These are phyloP conservation scores for Hyperopisus bebe DNA, from an alignment of 2,113 vertebrate species.

Conservation along the genomic window DNA sequence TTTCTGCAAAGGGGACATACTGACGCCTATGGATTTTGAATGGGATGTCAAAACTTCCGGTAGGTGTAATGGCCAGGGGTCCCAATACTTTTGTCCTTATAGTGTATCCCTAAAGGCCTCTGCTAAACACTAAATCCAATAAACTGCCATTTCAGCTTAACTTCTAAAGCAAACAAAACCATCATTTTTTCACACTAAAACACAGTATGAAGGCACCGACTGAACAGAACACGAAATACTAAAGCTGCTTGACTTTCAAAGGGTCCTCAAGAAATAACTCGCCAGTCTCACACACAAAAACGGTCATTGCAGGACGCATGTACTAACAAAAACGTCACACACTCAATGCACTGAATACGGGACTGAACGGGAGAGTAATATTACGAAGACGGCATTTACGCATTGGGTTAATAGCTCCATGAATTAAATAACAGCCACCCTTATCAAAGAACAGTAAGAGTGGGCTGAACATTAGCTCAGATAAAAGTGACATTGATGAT, in stretches of 20 bases:
- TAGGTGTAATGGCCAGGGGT: neutral
- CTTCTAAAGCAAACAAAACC: neutral
- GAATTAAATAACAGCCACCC: constrained; percentile 10
- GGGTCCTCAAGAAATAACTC: neutral
- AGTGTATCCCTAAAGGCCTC: neutral
- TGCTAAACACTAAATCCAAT: neutral
- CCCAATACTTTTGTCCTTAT: neutral
- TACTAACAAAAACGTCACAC: neutral
- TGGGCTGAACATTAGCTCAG: constrained; percentile 1
- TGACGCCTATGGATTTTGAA: neutral
- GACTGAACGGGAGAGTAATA: neutral
- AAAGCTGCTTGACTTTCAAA: neutral
- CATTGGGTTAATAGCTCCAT: neutral
- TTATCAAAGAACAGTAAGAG: neutral
- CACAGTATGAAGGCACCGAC: neutral
- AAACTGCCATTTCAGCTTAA: neutral
- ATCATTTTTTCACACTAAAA: neutral
- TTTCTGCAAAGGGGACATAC: neutral
- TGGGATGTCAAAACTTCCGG: neutral
- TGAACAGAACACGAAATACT: neutral
- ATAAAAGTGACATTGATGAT: constrained; percentile 7
- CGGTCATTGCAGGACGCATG: neutral
- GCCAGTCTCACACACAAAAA: neutral
- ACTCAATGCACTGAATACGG: neutral
- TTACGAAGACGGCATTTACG: neutral